Evolutionary conservation across 1,140 invertebrate species (phyloP), one percentile per base, ranked within the genome.

Genomic region (Drosophila pseudoobscura): DNA sequence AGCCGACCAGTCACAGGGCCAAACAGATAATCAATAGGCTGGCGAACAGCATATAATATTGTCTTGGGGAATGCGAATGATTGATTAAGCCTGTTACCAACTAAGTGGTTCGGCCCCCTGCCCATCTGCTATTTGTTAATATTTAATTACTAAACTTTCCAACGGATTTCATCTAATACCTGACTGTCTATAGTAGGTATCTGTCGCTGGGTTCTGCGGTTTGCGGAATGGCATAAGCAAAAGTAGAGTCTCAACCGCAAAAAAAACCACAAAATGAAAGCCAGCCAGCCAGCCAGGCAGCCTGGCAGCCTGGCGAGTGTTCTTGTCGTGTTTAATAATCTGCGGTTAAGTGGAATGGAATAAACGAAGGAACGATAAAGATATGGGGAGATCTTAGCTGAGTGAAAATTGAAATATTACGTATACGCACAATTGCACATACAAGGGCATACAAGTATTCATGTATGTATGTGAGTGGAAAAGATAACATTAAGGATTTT

Each of bases 91-190:
- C 41, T 49, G 63, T 69, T 55, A 17, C 63, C 65, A 69, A 68
- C 3, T 7, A 29, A 9, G 8, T 35, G 3, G 8, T 3, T 11
- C 9, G 8, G 31, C 2, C 2, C 35, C 1, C 35, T 39, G 3
- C 11, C 35, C 7, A 0, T 13, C 11, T 2, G 3, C 4, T 11
- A 2, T 5, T 8, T 69, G 69, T 69, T 69, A 56, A 64, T 50
- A 70, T 70, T 70, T 70, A 70, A 70, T 70, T 70, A 50, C 64
- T 69, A 50, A 69, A 69, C 63, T 70, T 70, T 70, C 50, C 45
- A 69, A 4, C 63, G 56, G 65, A 68, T 68, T 68, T 56, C 50
- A 56, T 24, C 62, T 56, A 49, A 45, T 41, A 24, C 9, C 8
- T 26, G 24, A 26, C 24, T 26, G 5, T 5, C 24, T 26, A 20